phyloP scores from a whole-genome alignment of 2,113 vertebrate species.

The Acrocephalus kingi region DNA sequence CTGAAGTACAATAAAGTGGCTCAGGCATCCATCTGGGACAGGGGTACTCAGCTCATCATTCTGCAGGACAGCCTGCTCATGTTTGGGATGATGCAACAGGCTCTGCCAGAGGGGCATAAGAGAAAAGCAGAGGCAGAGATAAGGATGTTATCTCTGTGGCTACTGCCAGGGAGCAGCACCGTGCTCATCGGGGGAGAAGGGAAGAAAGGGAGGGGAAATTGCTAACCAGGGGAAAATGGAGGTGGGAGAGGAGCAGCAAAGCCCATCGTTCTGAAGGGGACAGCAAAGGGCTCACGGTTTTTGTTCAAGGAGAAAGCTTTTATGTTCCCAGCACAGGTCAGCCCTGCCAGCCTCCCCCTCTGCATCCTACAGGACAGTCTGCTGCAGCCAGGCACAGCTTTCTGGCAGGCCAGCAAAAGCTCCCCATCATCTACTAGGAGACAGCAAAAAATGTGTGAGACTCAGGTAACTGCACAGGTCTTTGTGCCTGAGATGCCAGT shows the following conservation, averaged over 20 bases:
- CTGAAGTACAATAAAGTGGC: background rate
- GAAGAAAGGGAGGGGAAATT: background rate
- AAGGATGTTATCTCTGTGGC: background rate
- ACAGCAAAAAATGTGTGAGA: background rate
- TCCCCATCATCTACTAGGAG: background rate
- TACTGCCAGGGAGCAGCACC: conserved; percentile 3
- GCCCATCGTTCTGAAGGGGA: background rate
- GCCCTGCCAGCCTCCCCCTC: background rate
- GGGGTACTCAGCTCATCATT: background rate
- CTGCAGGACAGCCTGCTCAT: background rate
- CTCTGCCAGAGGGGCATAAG: background rate
- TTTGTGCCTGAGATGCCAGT: background rate
- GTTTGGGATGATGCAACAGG: background rate
- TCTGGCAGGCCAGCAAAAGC: background rate
- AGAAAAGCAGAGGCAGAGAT: background rate
- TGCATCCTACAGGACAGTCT: rapidly evolving
- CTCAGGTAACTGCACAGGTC: background rate
- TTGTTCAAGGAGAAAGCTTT: background rate
- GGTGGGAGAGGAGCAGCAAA: background rate
- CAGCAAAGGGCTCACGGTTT: background rate
- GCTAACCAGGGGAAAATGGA: background rate
- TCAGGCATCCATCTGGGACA: background rate
- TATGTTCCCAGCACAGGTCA: background rate
- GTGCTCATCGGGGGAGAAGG: rapidly evolving
- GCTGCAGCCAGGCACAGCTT: background rate